Evolutionary conservation across 2,113 vertebrate species (phyloP), one percentile per base, ranked within the genome.

Genomic region (Genyomyrus donnyi): DNA sequence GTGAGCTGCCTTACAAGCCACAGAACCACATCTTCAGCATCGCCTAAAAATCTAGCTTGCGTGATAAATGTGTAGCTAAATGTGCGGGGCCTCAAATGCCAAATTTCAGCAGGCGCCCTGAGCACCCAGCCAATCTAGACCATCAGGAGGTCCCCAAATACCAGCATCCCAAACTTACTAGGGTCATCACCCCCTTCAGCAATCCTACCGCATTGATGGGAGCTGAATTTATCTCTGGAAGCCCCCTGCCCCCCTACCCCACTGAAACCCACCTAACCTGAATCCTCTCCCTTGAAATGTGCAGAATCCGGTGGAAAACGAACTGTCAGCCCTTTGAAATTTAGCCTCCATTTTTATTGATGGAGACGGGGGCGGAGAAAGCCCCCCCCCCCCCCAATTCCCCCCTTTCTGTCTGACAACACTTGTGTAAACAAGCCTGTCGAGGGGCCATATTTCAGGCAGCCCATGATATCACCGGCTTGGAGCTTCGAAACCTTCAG

Each of bases 391-490:
- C 58, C 10, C 58, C 58, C 9, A 87, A 52, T 90, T 88, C 85
- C 66, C 80, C 85, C 48, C 39, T 80, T 90, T 80, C 85, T 35
- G 31, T 62, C 87, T 80, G 48, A 90, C 89, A 90, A 88, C 89
- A 88, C 89, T 87, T 88, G 89, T 90, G 89, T 90, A 90, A 90
- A 90, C 89, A 90, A 19, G 45, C 31, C 58, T 21, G 85, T 74
- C 85, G 31, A 88, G 49, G 62, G 46, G 11, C 56, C 7, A 8
- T 77, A 87, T 90, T 74, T 90, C 66, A 88, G 27, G 6, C 58
- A 21, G 46, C 66, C 84, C 31, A 49, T 24, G 31, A 80, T 52
- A 89, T 83, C 49, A 15, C 46, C 8, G 35, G 4, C 4, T 77
- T 50, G n/a, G 35, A 27, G 46, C 86, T 42, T 58, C 7, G 27